Evolutionary conservation across 2,797 vertebrate species (phyloP).

Genomic region (Diplodus puntazzo): DNA sequence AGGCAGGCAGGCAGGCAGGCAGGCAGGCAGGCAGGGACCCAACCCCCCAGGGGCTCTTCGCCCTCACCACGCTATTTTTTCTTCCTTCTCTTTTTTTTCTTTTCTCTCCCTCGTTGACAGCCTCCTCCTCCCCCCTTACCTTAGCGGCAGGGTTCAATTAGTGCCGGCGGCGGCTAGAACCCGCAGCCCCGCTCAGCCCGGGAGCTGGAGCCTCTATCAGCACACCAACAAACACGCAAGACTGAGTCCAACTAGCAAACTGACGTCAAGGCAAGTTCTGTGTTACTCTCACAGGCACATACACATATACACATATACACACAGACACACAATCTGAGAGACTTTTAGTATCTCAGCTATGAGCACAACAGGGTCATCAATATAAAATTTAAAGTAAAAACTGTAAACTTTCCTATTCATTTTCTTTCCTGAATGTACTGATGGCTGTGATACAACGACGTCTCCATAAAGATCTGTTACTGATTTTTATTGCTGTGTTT

Average conservation of each 20-base stretch:
- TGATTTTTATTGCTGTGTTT: constrained; percentile 7
- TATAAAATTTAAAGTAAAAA: constrained; percentile 43
- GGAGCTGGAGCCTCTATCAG: constrained; percentile 79
- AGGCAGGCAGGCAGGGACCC: constrained; percentile 82
- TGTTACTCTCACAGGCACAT: constrained; percentile 40
- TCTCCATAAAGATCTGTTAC: neutral
- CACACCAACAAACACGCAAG: constrained; percentile 78
- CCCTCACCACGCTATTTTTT: constrained; percentile 81
- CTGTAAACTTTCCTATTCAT: neutral
- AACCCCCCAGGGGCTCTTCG: constrained; percentile 85
- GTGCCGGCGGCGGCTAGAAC: constrained; percentile 82
- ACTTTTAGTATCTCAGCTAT: constrained; percentile 50
- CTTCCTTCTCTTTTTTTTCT: constrained; percentile 36
- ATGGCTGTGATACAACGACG: constrained; percentile 1
- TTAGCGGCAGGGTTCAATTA: constrained; percentile 89
- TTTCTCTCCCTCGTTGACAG: constrained; percentile 73
- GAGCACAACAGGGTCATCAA: constrained; percentile 51
- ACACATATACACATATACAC: constrained; percentile 11
- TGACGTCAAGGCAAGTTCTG: constrained; percentile 69
- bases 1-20: constrained; percentile 70
- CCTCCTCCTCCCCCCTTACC: constrained; percentile 71
- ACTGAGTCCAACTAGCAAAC: constrained; percentile 75
- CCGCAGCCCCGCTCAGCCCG: constrained; percentile 79
- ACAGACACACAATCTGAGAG: constrained; percentile 35
- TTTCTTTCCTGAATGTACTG: constrained; percentile 3